Evolutionary conservation across 2,888 invertebrate species (phyloP).

Genomic region (Eristalis intricaria): DNA sequence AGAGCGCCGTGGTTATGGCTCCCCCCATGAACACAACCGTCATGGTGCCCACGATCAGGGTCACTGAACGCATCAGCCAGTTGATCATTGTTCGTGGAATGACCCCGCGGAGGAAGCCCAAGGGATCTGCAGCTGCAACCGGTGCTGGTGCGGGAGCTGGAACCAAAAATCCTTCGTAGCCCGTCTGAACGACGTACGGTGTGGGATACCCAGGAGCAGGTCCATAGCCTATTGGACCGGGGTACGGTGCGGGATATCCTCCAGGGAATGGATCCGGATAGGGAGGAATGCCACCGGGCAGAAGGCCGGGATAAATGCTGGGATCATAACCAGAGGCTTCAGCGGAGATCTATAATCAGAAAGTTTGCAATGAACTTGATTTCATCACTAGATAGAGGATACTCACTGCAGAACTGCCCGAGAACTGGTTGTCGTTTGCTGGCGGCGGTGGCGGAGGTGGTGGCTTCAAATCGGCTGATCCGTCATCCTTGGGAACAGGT

Average conservation of each 20-base stretch:
- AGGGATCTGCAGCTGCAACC: slow-evolving; percentile 64
- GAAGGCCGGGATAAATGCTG: slow-evolving; percentile 74
- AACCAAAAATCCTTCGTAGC: slow-evolving; percentile 81
- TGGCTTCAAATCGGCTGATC: slow-evolving; percentile 45
- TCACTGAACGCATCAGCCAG: slow-evolving; percentile 81
- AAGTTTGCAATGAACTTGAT: neutral
- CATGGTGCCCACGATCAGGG: slow-evolving; percentile 81
- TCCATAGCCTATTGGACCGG: slow-evolving; percentile 73
- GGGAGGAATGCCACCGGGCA: slow-evolving; percentile 79
- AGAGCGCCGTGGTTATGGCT: slow-evolving; percentile 83
- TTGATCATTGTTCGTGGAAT: slow-evolving; percentile 77
- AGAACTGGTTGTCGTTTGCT: slow-evolving; percentile 19
- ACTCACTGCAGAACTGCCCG: slow-evolving; percentile 51
- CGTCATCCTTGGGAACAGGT: slow-evolving; percentile 26
- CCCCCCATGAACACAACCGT: slow-evolving; percentile 82
- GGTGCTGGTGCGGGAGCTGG: slow-evolving; percentile 75
- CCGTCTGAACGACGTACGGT: slow-evolving; percentile 80
- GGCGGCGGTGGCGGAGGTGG: slow-evolving; percentile 24
- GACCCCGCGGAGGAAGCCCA: slow-evolving; percentile 74
- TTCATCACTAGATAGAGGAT: neutral
- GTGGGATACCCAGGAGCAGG: slow-evolving; percentile 75
- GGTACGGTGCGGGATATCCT: slow-evolving; percentile 74
- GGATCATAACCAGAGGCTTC: slow-evolving; percentile 77
- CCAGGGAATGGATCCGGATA: slow-evolving; percentile 78
- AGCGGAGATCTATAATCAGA: slow-evolving; percentile 47